Evolutionary conservation across 92 coral and sea anemone species (phyloP).

Genomic region (Ricordea florida): DNA sequence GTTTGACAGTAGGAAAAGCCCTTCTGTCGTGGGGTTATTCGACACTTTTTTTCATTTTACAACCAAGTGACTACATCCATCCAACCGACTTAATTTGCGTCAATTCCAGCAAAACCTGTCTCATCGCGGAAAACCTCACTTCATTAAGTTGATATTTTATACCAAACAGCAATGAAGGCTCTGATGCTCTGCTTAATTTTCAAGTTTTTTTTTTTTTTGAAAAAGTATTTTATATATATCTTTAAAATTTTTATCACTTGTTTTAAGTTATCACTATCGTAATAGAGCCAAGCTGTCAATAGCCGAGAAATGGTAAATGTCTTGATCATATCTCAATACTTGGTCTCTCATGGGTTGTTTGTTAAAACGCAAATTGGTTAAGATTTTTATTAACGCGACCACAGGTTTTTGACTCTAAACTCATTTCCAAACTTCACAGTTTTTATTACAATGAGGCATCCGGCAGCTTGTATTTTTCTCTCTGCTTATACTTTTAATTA

Average conservation of each 20-base stretch:
- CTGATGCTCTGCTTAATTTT: constrained; percentile 62
- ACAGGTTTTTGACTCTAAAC: constrained; percentile 37
- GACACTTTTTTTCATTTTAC: constrained; percentile 28
- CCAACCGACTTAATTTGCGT: constrained; percentile 13
- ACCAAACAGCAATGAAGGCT: constrained; percentile 49
- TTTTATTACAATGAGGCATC: constrained; percentile 55
- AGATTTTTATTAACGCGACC: constrained; percentile 16
- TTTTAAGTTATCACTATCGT: constrained; percentile 37
- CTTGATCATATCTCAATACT: constrained; percentile 16
- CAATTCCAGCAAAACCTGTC: constrained; percentile 6
- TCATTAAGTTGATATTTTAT: constrained; percentile 53
- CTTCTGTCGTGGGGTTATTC: neutral
- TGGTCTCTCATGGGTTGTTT: constrained; percentile 40
- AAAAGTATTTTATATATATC: constrained; percentile 63
- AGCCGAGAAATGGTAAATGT: constrained; percentile 36
- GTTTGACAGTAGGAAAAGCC: neutral
- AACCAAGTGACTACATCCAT: too few species aligned
- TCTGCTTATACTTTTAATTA: constrained; percentile 80
- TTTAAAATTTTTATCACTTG: constrained; percentile 73
- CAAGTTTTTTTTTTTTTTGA: constrained; percentile 19
- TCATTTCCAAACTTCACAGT: constrained; percentile 62
- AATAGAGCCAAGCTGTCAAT: constrained; percentile 41
- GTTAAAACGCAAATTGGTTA: constrained; percentile 34
- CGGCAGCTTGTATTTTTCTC: constrained; percentile 60
- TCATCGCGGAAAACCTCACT: constrained; percentile 9